Base-by-base conservation (phyloP, 2,113 vertebrate species). In the Lonchura striata region DNA sequence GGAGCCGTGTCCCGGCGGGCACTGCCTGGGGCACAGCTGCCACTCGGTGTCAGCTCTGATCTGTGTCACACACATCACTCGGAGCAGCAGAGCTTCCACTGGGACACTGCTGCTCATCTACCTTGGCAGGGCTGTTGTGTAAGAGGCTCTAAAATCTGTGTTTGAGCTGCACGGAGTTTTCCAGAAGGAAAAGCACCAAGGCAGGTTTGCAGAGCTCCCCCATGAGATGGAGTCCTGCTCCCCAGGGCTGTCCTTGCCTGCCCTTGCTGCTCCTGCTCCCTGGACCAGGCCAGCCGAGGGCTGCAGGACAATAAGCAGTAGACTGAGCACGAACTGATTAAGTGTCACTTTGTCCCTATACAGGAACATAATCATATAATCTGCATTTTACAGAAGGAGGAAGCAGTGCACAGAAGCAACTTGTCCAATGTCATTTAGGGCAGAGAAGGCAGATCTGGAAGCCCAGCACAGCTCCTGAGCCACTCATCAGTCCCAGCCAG, bases 341-440 rank as follows among this genome's bases (percentile, higher is more conserved):
- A n/a, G n/a, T n/a, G n/a, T n/a, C 81, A 1, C 54, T 61, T 33
- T 82, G 78, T 94, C 85, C 64, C 79, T 10, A 0, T 3, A 10
- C 94, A 94, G 82, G 91, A 64, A 70, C 49, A 13, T 23, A 19
- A 76, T 39, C 41, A 6, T 82, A 53, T 92, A 94, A 65, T 85
- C 91, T 83, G 86, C 75, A 11, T 74, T 68, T 77, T 56, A 25
- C 75, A 86, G 80, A 72, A 53, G 90, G 86, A 83, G 70, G 74
- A 80, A 92, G 44, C 61, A 37, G 75, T 44, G 63, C 87, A 64
- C 84, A 80, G 86, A 88, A 93, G 68, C 74, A 54, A 88, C 74
- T 88, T 91, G 82, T 82, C 78, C 87, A 80, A 82, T 83, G 53
- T 66, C 93, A 71, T 83, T 82, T n/a, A 65, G 82, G 69, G 60